These are phyloP conservation scores for Chlamydotis undulata DNA, from an alignment of 2,113 vertebrate genomes.

Conservation along the genomic window DNA sequence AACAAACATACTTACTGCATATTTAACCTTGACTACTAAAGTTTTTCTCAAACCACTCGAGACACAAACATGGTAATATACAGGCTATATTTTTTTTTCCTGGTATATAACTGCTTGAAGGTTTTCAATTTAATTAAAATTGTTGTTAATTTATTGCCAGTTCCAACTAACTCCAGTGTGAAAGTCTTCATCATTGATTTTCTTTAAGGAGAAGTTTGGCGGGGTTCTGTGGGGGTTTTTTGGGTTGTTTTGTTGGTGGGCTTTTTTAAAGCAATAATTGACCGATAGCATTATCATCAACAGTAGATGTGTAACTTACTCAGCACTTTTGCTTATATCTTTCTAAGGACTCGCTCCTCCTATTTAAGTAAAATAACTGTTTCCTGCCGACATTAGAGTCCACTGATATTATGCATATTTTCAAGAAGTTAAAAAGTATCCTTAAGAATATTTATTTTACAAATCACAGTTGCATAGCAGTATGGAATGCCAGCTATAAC, in stretches of 20 bases:
- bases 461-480: neutral
- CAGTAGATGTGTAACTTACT: neutral
- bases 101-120: neutral
- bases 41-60: neutral
- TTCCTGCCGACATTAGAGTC: constrained; percentile 15
- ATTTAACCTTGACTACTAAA: neutral
- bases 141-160: neutral
- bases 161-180: neutral
- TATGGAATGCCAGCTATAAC: neutral
- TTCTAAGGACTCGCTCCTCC: neutral
- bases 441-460: neutral
- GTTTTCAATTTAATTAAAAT: neutral
- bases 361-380: neutral
- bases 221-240: neutral
- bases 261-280: neutral
- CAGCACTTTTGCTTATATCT: neutral
- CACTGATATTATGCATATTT: neutral
- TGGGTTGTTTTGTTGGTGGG: neutral
- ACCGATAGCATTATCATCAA: neutral
- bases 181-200: neutral
- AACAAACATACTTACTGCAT: neutral
- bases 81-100: neutral
- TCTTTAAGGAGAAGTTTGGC: neutral
- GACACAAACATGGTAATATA: neutral
- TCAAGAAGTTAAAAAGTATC: neutral